phyloP scores from a whole-genome alignment of 1,140 invertebrate genomes.

The Ctenoplectra terminalis region DNA sequence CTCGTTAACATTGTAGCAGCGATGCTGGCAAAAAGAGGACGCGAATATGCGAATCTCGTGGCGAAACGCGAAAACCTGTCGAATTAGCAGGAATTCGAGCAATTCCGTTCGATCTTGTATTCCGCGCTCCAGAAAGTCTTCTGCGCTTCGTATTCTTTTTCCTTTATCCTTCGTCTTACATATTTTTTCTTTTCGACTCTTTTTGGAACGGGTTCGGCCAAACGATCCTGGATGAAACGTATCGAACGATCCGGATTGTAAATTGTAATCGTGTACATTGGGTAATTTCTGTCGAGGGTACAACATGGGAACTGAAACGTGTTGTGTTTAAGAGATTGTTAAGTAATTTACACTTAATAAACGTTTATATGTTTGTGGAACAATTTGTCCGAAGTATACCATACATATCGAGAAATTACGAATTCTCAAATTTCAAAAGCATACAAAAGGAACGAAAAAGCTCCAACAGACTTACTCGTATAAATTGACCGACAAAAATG shows the following conservation, averaged over 20 bases:
- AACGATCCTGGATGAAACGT: background rate
- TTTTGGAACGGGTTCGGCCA: background rate
- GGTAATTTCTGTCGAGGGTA: background rate
- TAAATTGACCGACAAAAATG: constrained; percentile 10
- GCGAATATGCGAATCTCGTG: background rate
- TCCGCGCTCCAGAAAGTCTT: background rate
- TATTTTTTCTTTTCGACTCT: no score
- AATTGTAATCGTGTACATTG: background rate
- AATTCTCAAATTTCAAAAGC: background rate
- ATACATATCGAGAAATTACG: background rate
- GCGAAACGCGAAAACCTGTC: background rate
- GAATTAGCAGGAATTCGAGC: background rate
- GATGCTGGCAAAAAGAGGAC: background rate
- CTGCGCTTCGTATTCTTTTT: no score
- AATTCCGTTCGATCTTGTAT: background rate
- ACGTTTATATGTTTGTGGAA: background rate
- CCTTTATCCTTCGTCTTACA: background rate
- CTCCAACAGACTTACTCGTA: no score
- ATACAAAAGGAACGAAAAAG: no score
- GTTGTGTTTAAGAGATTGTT: background rate
- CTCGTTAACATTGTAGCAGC: constrained; percentile 32
- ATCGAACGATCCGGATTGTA: background rate
- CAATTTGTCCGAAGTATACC: background rate
- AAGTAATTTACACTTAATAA: background rate
- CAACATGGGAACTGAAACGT: background rate